Percentiles rank a stretch among this genome's conserved stretches.
These are phyloP conservation scores for Papilio gigon DNA, from an alignment of 2,888 invertebrate species.

Conservation along the genomic window DNA sequence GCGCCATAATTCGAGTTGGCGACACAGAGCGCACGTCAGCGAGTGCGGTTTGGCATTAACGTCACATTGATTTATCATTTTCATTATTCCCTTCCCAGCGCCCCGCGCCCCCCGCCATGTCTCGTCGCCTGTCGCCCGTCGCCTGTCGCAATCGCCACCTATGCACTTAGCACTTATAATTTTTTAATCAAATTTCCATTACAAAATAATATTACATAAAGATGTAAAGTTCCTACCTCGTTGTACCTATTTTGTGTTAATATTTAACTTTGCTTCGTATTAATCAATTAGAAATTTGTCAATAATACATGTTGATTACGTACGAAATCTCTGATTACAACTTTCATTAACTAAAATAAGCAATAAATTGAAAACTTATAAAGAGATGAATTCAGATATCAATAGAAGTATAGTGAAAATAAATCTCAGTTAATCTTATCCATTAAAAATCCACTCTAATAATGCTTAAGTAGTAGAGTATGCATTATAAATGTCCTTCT, in stretches of 20 bases:
- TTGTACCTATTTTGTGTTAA: not conserved
- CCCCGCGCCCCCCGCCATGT: not conserved
- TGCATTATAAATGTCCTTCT: constrained; percentile 18
- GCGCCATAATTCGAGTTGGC: constrained; percentile 31
- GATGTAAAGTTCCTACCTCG: too few species aligned
- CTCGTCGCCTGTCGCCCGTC: not conserved
- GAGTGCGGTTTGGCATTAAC: constrained; percentile 45
- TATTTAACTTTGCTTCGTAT: too few species aligned
- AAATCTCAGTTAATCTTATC: constrained; percentile 9
- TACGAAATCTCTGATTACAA: not conserved
- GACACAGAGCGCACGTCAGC: constrained; percentile 37
- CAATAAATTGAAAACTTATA: not conserved
- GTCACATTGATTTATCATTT: constrained; percentile 46
- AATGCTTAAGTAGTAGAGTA: constrained; percentile 18
- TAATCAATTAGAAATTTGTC: not conserved
- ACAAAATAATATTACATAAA: too few species aligned
- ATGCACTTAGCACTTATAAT: constrained; percentile 21
- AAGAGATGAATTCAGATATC: not conserved
- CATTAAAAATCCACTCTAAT: constrained; percentile 21
- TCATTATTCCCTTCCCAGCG: constrained; percentile 40
- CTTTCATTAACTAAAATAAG: not conserved
- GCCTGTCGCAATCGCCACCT: too few species aligned
- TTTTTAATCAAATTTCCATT: constrained; percentile 32
- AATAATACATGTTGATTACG: not conserved
- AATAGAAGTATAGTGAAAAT: not conserved